phyloP scores from a whole-genome alignment of 2,888 invertebrate genomes.

The Gnatocerus cornutus region DNA sequence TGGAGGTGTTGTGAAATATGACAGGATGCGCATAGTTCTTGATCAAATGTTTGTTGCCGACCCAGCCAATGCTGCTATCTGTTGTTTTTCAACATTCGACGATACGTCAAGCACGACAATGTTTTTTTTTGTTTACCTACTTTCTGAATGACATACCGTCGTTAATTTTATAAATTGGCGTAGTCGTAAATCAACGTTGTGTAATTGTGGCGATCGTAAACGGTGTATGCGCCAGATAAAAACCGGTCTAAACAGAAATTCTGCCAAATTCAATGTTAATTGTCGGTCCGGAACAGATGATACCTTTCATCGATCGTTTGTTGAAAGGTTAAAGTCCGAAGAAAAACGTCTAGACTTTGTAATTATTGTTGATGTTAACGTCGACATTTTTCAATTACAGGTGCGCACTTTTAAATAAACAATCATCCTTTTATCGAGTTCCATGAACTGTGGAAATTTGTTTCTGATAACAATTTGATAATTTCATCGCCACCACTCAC shows the following conservation, averaged over 20 bases:
- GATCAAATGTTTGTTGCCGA: constrained; percentile 16
- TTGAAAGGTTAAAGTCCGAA: constrained; percentile 35
- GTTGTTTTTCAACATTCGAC: constrained; percentile 16
- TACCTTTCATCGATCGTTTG: constrained; percentile 35
- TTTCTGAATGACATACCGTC: not conserved
- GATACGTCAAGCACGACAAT: constrained; percentile 23
- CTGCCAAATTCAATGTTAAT: constrained; percentile 24
- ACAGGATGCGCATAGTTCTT: constrained; percentile 24
- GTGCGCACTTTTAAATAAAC: constrained; percentile 4
- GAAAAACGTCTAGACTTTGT: constrained; percentile 38
- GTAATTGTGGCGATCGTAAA: constrained; percentile 29
- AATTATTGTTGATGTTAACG: constrained; percentile 24
- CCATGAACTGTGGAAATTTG: constrained; percentile 1
- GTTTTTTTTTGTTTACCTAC: constrained; percentile 23
- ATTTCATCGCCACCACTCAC: not conserved
- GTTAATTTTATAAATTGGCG: constrained; percentile 17
- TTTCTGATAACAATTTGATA: not conserved
- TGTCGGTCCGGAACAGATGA: not conserved
- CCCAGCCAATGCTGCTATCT: constrained; percentile 1
- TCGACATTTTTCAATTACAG: not conserved
- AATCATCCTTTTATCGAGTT: not conserved
- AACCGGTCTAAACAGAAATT: constrained; percentile 26
- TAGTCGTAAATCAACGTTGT: constrained; percentile 31
- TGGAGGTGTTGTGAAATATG: constrained; percentile 18
- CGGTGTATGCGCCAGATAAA: constrained; percentile 17